Evolutionary conservation across 2,797 vertebrate species (phyloP), one percentile per base, ranked within the genome.

Genomic region (Telmatherina bonti): DNA sequence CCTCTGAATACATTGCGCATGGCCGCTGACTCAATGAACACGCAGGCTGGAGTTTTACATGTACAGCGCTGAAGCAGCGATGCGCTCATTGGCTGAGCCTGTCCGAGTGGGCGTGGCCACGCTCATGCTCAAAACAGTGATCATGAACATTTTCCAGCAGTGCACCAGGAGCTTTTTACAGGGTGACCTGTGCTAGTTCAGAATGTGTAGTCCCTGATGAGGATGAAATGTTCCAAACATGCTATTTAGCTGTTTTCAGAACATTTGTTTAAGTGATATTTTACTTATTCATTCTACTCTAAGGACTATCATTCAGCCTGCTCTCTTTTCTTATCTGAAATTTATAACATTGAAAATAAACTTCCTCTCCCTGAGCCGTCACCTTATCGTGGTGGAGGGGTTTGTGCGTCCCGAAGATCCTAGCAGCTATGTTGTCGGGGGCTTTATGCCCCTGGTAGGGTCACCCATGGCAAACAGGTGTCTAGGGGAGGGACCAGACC

Each of bases 21-120:
- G 88, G 88, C 74, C 72, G 89, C 86, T 88, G 90, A 87, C 75
- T 90, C 89, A 83, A 87, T 85, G 85, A 85, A 64, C 74, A 67
- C 57, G 67, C 85, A 51, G 52, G 8, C 61, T 0, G 71, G 74
- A 74, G 70, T 43, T 72, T 78, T 12, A 65, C 41, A 79, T 62
- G 72, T 30, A 72, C 73, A 11, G 76, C 62, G 69, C 75, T 33
- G 62, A 31, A 52, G 31, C 45, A 66, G 67, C 7, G 15, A 0
- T 0, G 13, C 51, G 53, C 74, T 78, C 56, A 93, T 92, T 93
- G 90, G 91, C 11, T 38, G 63, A 15, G 18, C 1, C 1, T 0
- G 7, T 4, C 15, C 47, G 22, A 1, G 67, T 76, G 79, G 91
- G 91, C 24, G 85, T 79, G 6, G 71, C 73, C 4, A 70, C 24